A percentile compares a stretch with the other conserved stretches of the same genome.
These are phyloP conservation scores for Pyrgilauda ruficollis DNA, from an alignment of 2,113 vertebrate genomes.

Conservation along the genomic window DNA sequence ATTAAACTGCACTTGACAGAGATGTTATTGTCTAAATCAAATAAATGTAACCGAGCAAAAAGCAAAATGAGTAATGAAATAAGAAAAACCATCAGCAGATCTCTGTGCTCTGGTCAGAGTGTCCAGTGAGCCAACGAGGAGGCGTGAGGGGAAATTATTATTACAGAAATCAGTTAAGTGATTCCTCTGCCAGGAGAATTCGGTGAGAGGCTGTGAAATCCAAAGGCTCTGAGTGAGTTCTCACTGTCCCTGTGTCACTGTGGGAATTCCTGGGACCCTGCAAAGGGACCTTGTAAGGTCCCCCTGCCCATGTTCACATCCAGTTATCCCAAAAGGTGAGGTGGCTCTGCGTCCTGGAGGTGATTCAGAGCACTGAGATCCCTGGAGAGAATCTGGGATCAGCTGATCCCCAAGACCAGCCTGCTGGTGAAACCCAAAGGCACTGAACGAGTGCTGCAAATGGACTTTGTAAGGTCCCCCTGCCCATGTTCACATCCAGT, in stretches of 20 bases:
- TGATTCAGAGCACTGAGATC: too few relatives aligned
- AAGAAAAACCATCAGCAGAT: not conserved
- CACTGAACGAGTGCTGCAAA: not conserved
- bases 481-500: rapidly evolving
- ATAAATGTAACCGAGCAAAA: not conserved
- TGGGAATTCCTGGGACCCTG: not conserved
- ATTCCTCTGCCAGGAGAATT: not conserved
- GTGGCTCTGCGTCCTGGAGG: too few relatives aligned
- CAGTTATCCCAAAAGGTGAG: not conserved
- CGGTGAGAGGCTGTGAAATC: not conserved
- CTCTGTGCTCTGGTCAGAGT: not conserved
- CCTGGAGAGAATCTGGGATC: too few relatives aligned
- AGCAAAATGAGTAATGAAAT: slow-evolving; percentile 23
- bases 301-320: rapidly evolving
- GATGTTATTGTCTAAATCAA: slow-evolving; percentile 26
- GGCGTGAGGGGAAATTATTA: not conserved
- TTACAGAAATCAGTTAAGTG: not conserved
- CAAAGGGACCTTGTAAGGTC: not conserved
- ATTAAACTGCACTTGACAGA: slow-evolving; percentile 28
- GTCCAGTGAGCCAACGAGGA: not conserved
- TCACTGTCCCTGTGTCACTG: rapidly evolving
- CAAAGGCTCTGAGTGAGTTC: rapidly evolving
- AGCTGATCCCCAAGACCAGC: too few relatives aligned
- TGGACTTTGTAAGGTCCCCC: not conserved
- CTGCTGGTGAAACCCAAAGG: too few relatives aligned